Evolutionary conservation across 2,888 invertebrate species (phyloP).

Genomic region (Rutpela maculata): DNA sequence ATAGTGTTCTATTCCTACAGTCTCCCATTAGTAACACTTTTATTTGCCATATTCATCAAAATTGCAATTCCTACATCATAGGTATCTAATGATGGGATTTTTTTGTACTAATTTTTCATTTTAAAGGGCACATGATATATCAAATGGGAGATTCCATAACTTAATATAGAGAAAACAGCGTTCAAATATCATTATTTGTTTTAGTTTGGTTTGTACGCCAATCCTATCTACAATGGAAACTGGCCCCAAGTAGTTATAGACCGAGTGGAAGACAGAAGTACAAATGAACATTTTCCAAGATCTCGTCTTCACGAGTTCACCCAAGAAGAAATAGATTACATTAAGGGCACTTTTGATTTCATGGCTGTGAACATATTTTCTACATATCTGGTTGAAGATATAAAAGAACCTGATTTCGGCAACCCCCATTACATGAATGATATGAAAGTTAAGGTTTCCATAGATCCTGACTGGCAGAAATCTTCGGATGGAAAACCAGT

Average conservation of each 20-base stretch:
- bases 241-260: slow-evolving; percentile 81
- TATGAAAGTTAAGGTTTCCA: background rate
- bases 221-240: slow-evolving; percentile 81
- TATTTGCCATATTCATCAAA: no score
- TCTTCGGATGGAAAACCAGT: slow-evolving; percentile 29
- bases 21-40: no score
- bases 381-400: slow-evolving; percentile 9
- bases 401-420: slow-evolving; percentile 6
- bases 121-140: no score
- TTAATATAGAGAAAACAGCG: no score
- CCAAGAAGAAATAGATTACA: slow-evolving; percentile 76
- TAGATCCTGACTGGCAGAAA: slow-evolving; percentile 17
- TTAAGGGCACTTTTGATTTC: slow-evolving; percentile 33
- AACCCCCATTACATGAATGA: background rate
- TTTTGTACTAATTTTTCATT: no score
- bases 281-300: slow-evolving; percentile 70
- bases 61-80: no score
- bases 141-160: no score
- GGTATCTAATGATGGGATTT: no score
- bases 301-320: slow-evolving; percentile 81
- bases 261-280: slow-evolving; percentile 77
- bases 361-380: slow-evolving; percentile 30
- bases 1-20: no score
- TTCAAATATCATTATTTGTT: slow-evolving; percentile 16
- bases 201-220: slow-evolving; percentile 63